A percentile compares a stretch with the other conserved stretches of the same genome.
Evolutionary conservation across 2,888 invertebrate genomes (phyloP).

Genomic region (Dryomyza anilis): DNA sequence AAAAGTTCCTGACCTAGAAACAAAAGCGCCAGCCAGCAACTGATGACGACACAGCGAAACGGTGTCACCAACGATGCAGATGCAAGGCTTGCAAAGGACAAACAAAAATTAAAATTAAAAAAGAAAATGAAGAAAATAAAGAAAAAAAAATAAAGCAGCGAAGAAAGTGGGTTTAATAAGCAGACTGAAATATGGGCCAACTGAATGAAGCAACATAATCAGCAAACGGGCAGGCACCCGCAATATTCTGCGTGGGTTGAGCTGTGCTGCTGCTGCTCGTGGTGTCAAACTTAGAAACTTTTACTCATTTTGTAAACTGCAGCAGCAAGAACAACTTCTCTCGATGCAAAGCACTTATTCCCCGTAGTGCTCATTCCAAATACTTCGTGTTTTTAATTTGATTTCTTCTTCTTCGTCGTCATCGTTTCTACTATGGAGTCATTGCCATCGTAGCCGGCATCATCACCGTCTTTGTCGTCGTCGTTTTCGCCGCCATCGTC

Average conservation of each 20-base stretch:
- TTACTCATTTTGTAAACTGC: slow-evolving; percentile 7
- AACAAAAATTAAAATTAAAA: slow-evolving; percentile 59
- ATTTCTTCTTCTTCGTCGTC: slow-evolving; percentile 51
- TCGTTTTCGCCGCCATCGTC: slow-evolving; percentile 25
- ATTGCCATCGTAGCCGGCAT: slow-evolving; percentile 39
- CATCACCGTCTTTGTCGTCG: slow-evolving; percentile 41
- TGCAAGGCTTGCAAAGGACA: slow-evolving; percentile 37
- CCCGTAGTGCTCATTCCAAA: not conserved
- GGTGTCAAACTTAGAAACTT: too few species aligned
- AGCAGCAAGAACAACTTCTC: not conserved
- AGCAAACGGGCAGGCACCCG: not conserved
- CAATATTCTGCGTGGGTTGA: too few species aligned
- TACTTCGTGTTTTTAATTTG: slow-evolving; percentile 59
- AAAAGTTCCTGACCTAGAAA: slow-evolving; percentile 58
- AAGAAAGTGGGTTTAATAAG: slow-evolving; percentile 57
- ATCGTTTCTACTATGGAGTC: too few species aligned
- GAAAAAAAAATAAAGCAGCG: slow-evolving; percentile 44
- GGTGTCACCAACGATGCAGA: not conserved
- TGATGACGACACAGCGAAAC: slow-evolving; percentile 41
- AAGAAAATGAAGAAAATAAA: slow-evolving; percentile 46
- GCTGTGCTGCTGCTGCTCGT: too few species aligned
- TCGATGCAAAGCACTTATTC: not conserved
- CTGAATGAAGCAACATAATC: too few species aligned
- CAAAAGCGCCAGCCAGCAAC: slow-evolving; percentile 38
- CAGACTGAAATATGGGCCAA: slow-evolving; percentile 32